These are phyloP conservation scores for Macrosiphum euphorbiae DNA, from an alignment of 2,888 invertebrate species.

Conservation along the genomic window DNA sequence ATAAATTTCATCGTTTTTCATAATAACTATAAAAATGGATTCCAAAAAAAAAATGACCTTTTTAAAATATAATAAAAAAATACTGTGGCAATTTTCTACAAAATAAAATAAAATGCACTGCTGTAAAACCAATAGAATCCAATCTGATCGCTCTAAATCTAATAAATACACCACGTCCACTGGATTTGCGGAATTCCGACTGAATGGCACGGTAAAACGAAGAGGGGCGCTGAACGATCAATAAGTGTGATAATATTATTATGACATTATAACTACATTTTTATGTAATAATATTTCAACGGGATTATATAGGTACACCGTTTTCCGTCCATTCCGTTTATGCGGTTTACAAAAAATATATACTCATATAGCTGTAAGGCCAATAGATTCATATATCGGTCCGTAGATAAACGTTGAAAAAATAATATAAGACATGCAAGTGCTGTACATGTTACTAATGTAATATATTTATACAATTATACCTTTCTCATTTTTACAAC, in stretches of 20 bases:
- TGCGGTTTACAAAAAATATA: background rate
- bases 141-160: background rate
- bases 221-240: background rate
- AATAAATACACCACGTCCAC: slow-evolving; percentile 4
- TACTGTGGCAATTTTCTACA: background rate
- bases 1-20: background rate
- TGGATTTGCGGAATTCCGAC: background rate
- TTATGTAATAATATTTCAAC: background rate
- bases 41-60: background rate
- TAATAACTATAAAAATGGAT: background rate
- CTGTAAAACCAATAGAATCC: background rate
- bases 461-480: too few relatives aligned
- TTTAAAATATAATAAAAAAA: background rate
- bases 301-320: background rate
- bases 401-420: background rate
- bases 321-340: background rate
- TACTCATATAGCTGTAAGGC: background rate
- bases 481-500: too few relatives aligned
- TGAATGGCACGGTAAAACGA: background rate
- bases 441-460: background rate
- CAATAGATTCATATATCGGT: background rate
- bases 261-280: background rate
- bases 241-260: slow-evolving; percentile 12
- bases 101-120: background rate
- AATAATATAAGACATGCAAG: background rate